These are phyloP conservation scores for Aphidius ervi DNA, from an alignment of 1,140 invertebrate genomes.

Conservation along the genomic window DNA sequence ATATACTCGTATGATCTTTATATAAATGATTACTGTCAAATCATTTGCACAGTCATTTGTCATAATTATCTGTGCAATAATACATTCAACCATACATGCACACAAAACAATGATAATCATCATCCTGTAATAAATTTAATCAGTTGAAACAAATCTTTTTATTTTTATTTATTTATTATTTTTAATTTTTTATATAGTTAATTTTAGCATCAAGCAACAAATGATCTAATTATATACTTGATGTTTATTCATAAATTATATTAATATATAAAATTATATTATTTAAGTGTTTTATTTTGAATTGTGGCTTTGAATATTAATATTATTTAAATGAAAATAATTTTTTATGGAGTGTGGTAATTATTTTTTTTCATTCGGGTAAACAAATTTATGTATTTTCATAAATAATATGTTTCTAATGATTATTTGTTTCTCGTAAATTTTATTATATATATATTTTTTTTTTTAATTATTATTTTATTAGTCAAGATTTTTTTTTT, in stretches of 20 bases:
- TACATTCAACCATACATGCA: conserved; percentile 13
- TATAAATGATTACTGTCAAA: conserved; percentile 24
- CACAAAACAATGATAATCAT: conserved; percentile 20
- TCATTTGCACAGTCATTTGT: conserved; percentile 42
- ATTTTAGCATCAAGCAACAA: neutral
- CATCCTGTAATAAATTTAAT: conserved; percentile 18
- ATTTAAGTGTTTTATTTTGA: no score
- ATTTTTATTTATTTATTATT: conserved; percentile 2
- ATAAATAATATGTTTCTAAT: conserved; percentile 24
- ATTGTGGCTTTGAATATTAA: neutral
- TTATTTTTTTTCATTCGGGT: conserved; percentile 23
- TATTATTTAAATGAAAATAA: neutral
- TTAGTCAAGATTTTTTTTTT: no score
- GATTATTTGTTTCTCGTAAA: neutral
- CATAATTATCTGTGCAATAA: conserved; percentile 36
- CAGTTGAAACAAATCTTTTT: no score
- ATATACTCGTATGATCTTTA: no score
- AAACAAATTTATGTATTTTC: conserved; percentile 28
- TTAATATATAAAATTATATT: no score
- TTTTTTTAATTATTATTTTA: no score
- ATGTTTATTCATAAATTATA: neutral
- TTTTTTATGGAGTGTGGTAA: conserved; percentile 16
- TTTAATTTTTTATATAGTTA: neutral
- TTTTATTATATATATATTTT: no score
- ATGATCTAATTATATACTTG: conserved; percentile 4